Evolutionary conservation across 35 echinoderm and acorn worm species (phyloP), one percentile per base, ranked within the genome.

Genomic region (Amphiura filiformis): DNA sequence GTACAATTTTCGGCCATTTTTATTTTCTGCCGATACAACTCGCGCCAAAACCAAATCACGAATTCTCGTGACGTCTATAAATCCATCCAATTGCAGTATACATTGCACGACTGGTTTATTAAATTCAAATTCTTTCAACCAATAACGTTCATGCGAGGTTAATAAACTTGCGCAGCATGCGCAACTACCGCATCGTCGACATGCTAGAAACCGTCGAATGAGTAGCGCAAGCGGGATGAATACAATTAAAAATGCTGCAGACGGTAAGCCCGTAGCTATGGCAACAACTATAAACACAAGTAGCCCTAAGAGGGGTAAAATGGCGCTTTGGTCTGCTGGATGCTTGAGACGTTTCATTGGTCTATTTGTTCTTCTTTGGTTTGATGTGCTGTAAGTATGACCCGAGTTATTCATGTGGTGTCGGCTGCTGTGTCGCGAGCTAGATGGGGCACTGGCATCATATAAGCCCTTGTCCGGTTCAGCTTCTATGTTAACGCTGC

Each of bases 21-120:
- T 83, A 32, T 91, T 91, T 61, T 91, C 89, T 26, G 82, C 82
- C 22, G 70, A 91, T 56, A 91, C 42, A 26, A 91, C 20, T 20
- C 89, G 34, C n/a, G 89, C 82, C 34, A 85, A 37, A 11, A 91
- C 20, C 28, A 91, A 33, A 41, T 84, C 82, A 0, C 82, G 38
- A 12, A 85, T 7, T 56, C 82, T 14, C 13, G 82, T 79, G 0
- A 78, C 82, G 11, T 91, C 89, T 37, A 91, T 28, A 15, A 38
- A 44, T 0, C 64, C 76, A 22, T 91, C 89, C 31, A 91, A 30
- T 22, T 79, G 64, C 56, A 91, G 75, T 23, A 91, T 49, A 32
- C 81, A 41, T 56, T 91, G 89, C 20, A 84, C 82, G 1, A 91
- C 75, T 34, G 81, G 36, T 80, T 91, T 84, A 26, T 85, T 84